Evolutionary conservation across 1,140 invertebrate species (phyloP).

Genomic region (Proctacanthus coquilletti): DNA sequence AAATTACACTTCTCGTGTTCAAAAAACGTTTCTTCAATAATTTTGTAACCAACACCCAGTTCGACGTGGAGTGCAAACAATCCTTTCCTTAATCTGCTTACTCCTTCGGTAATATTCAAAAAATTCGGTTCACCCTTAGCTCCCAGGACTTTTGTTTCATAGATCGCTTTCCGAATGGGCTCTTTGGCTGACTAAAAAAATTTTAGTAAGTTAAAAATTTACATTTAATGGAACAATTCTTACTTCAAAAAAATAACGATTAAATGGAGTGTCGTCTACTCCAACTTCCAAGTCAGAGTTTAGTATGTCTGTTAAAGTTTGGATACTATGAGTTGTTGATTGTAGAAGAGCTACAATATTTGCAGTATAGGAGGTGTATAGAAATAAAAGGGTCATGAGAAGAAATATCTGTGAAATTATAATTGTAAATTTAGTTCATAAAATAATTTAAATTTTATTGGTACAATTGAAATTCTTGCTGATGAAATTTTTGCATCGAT

Average conservation of each 20-base stretch:
- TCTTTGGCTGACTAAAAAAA: constrained; percentile 6
- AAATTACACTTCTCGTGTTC: constrained; percentile 51
- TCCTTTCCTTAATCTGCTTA: constrained; percentile 35
- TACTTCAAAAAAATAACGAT: constrained; percentile 25
- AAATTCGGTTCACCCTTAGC: too few species aligned
- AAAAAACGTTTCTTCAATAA: constrained; percentile 43
- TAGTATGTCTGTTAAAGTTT: constrained; percentile 27
- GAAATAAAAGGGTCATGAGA: constrained; percentile 9
- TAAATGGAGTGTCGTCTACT: constrained; percentile 24
- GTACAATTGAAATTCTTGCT: constrained; percentile 10
- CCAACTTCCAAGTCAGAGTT: constrained; percentile 25
- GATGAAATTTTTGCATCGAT: constrained; percentile 10
- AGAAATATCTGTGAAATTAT: constrained; percentile 7
- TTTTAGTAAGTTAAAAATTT: not conserved
- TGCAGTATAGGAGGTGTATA: constrained; percentile 32
- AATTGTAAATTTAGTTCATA: not conserved
- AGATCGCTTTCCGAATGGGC: constrained; percentile 16
- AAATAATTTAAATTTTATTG: not conserved
- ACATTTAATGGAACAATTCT: too few species aligned
- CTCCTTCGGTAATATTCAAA: too few species aligned
- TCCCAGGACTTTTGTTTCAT: constrained; percentile 17
- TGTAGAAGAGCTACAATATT: constrained; percentile 34
- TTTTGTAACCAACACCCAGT: constrained; percentile 39
- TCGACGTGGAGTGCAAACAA: constrained; percentile 49
- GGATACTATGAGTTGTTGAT: constrained; percentile 30